Conservation (phyloP, 2,888 invertebrate genomes). For the Frankliniella fusca region DNA sequence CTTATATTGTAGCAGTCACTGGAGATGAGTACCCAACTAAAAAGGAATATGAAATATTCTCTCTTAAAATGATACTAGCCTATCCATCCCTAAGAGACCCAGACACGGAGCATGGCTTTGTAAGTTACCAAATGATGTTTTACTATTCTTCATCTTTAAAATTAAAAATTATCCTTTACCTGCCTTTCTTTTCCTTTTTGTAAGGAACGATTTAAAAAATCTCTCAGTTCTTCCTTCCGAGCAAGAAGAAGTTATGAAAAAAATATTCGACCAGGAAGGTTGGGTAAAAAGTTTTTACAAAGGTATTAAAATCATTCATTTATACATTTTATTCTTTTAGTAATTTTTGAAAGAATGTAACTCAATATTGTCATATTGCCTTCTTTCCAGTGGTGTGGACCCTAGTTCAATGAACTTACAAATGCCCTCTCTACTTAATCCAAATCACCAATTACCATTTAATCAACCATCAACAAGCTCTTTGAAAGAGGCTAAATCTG, state of each 20-base stretch:
- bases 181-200: too few species aligned
- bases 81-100: background rate
- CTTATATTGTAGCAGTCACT: background rate
- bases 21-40: slow-evolving; percentile 1
- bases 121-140: background rate
- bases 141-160: too few species aligned
- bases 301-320: background rate
- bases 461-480: background rate
- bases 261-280: background rate
- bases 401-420: background rate
- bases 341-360: too few species aligned
- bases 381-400: background rate
- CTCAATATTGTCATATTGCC: too few species aligned
- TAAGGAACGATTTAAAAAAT: slow-evolving; percentile 12
- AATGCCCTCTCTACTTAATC: background rate
- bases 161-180: background rate
- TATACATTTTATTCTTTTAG: background rate
- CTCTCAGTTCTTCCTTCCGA: background rate
- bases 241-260: slow-evolving; percentile 12
- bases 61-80: background rate
- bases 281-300: background rate
- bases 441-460: background rate
- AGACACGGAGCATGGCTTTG: background rate
- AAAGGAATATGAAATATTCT: slow-evolving; percentile 9
- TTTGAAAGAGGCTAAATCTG: background rate